phyloP scores from a whole-genome alignment of 1,140 invertebrate genomes.

The Drosophila tani region DNA sequence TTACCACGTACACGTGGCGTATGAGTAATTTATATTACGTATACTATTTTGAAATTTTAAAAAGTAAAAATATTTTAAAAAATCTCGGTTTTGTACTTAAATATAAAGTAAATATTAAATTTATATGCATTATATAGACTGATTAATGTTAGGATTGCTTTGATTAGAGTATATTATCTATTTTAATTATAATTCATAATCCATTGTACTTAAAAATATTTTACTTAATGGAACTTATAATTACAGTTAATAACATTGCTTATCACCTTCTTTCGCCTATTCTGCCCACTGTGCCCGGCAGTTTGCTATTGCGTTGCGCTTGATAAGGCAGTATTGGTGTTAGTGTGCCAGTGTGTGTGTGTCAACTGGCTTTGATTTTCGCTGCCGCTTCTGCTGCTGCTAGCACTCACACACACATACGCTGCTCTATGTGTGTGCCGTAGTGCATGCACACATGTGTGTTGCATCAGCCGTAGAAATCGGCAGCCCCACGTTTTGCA shows the following conservation, averaged over 20 bases:
- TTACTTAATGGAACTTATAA: not conserved
- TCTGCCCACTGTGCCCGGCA: conserved; percentile 48
- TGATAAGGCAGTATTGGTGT: conserved; percentile 65
- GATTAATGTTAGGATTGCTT: no score
- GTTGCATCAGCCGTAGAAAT: conserved; percentile 82
- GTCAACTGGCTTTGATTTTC: conserved; percentile 80
- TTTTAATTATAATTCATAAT: no score
- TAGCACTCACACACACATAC: conserved; percentile 26
- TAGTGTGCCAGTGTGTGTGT: conserved; percentile 62
- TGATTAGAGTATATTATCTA: no score
- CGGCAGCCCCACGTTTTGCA: conserved; percentile 71
- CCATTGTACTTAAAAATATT: not conserved
- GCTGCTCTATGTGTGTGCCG: conserved; percentile 9
- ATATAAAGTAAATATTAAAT: no score
- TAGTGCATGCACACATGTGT: conserved; percentile 57
- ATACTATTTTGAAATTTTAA: no score
- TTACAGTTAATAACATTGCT: not conserved
- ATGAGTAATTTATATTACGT: conserved; percentile 13
- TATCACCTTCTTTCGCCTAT: not conserved
- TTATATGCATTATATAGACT: no score
- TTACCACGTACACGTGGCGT: not conserved
- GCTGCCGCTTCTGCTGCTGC: conserved; percentile 50
- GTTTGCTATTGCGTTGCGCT: conserved; percentile 73
- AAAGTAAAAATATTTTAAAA: no score
- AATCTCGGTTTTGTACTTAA: no score